A percentile compares a stretch with the other conserved stretches of the same genome.
phyloP scores from a whole-genome alignment of 37 sponge, comb jelly and placozoan genomes.

The Agelas oroides region DNA sequence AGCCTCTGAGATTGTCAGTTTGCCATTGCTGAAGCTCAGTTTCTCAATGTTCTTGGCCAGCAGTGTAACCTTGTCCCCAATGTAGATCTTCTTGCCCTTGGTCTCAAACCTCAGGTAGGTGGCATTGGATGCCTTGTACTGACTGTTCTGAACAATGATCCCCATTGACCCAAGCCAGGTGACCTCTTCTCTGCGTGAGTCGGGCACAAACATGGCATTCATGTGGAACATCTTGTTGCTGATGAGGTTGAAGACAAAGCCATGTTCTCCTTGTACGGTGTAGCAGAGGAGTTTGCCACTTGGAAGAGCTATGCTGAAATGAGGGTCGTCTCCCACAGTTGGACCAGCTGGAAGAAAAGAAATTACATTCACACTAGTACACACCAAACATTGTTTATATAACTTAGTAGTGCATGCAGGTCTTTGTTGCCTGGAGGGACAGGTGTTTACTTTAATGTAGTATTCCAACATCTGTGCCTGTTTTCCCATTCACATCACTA shows the following conservation, averaged over 20 bases:
- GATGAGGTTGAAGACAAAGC: constrained; percentile 46
- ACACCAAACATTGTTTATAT: too few relatives aligned
- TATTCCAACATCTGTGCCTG: not conserved
- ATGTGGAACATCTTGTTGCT: constrained; percentile 21
- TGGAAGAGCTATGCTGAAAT: constrained; percentile 30
- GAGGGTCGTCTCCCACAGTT: constrained; percentile 55
- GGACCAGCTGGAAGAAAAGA: too few relatives aligned
- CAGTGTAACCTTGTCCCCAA: constrained; percentile 24
- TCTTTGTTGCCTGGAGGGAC: not conserved
- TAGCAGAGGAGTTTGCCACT: constrained; percentile 35
- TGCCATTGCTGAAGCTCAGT: constrained; percentile 22
- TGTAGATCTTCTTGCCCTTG: constrained; percentile 18
- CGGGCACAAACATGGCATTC: constrained; percentile 53
- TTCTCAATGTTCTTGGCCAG: constrained; percentile 25
- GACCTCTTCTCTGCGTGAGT: constrained; percentile 30
- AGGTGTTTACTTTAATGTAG: not conserved
- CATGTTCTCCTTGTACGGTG: constrained; percentile 55
- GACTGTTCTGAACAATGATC: constrained; percentile 27
- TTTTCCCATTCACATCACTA: too few relatives aligned
- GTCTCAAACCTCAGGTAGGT: constrained; percentile 35
- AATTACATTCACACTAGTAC: too few relatives aligned
- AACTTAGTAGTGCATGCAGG: too few relatives aligned
- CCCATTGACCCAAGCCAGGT: constrained; percentile 51
- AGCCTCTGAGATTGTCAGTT: constrained; percentile 39
- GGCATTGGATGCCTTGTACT: constrained; percentile 15